These are phyloP conservation scores for Carettochelys insculpta DNA, from an alignment of 2,113 vertebrate genomes.

Conservation along the genomic window DNA sequence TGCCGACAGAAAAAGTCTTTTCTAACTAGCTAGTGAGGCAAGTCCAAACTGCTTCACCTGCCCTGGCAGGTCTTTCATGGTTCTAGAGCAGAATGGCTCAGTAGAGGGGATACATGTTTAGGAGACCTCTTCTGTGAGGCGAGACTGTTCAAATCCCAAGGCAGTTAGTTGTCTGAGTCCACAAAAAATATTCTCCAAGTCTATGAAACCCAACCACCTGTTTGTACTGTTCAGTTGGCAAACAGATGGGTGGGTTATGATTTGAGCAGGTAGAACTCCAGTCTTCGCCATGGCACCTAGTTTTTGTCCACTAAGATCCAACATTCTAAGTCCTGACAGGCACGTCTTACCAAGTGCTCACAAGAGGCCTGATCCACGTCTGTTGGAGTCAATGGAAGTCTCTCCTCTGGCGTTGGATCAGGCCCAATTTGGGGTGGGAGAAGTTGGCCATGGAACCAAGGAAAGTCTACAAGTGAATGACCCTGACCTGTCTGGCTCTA, in stretches of 20 bases:
- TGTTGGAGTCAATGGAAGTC: not conserved
- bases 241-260: not conserved
- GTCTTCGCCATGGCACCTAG: not conserved
- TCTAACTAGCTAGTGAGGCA: not conserved
- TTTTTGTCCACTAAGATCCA: slow-evolving; percentile 1
- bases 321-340: not conserved
- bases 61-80: not conserved
- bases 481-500: not conserved
- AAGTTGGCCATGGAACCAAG: not conserved
- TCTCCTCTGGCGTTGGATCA: not conserved
- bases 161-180: not conserved
- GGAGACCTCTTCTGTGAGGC: not conserved
- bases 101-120: not conserved
- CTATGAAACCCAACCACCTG: not conserved
- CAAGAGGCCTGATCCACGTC: not conserved
- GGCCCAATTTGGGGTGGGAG: no score
- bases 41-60: not conserved
- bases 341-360: not conserved
- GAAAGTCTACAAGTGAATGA: not conserved
- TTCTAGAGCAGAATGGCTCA: not conserved
- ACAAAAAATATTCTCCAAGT: not conserved
- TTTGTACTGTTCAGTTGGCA: not conserved
- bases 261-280: not conserved
- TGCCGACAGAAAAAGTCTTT: not conserved
- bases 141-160: not conserved